Evolutionary conservation across 2,113 vertebrate species (phyloP).

Genomic region (Spea multiplicata): DNA sequence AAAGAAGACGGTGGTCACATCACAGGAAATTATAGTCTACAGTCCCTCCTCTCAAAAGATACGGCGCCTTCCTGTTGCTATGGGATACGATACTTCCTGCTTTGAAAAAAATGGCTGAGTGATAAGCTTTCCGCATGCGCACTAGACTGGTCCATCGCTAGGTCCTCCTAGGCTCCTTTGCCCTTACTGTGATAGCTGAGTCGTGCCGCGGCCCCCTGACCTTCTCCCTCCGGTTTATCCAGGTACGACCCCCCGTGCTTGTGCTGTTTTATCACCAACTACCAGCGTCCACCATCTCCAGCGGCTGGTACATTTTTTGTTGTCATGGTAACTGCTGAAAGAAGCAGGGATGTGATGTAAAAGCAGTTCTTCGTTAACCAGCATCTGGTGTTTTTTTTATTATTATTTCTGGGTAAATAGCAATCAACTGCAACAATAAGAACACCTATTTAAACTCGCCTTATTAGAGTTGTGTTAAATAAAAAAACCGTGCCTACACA

Average conservation of each 20-base stretch:
- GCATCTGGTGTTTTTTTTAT: too few relatives aligned
- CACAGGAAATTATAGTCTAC: background rate
- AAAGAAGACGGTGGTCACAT: background rate
- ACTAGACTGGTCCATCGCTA: background rate
- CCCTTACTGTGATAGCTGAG: background rate
- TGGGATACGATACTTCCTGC: constrained; percentile 24
- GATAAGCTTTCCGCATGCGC: constrained; percentile 1
- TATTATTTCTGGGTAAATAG: too few relatives aligned
- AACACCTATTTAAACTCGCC: too few relatives aligned
- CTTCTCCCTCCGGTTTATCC: background rate
- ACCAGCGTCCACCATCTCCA: too few relatives aligned
- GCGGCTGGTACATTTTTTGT: background rate
- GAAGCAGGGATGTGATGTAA: background rate
- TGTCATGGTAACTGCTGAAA: constrained; percentile 37
- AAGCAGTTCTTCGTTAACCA: background rate
- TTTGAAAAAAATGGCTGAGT: background rate
- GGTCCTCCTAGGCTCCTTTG: too few relatives aligned
- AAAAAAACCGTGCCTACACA: too few relatives aligned
- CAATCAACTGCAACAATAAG: too few relatives aligned
- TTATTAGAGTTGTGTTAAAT: too few relatives aligned
- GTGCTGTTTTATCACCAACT: background rate
- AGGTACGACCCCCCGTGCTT: background rate
- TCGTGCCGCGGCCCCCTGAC: background rate
- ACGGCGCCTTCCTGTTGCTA: background rate
- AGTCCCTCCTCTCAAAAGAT: too few relatives aligned